Conservation (phyloP, 2,888 invertebrate genomes). For the Myopa testacea region DNA sequence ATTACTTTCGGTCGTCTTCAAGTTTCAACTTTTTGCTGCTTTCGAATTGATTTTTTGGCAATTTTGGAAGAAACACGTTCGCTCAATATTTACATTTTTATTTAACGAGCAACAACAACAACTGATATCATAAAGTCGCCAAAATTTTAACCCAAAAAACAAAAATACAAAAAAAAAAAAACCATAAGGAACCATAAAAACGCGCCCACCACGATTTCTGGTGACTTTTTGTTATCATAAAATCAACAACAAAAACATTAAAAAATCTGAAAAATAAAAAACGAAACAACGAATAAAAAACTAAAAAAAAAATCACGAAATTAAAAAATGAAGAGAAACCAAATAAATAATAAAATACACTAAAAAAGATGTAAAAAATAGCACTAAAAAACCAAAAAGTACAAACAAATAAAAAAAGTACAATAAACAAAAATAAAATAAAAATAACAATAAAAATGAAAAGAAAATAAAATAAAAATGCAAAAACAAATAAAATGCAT, state of each 20-base stretch:
- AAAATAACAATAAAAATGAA: no score
- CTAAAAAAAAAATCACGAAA: neutral
- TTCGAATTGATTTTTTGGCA: neutral
- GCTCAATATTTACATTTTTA: neutral
- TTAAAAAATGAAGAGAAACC: neutral
- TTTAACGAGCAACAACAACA: neutral
- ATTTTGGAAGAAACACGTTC: neutral
- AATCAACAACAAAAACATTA: neutral
- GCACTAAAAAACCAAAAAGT: neutral
- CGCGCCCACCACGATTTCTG: no score
- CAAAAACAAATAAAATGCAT: neutral
- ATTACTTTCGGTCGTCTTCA: no score
- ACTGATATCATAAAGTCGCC: no score
- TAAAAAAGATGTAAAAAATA: neutral
- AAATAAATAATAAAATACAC: neutral
- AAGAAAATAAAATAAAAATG: neutral
- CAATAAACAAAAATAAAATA: neutral
- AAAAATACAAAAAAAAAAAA: neutral
- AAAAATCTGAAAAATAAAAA: neutral
- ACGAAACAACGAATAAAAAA: neutral
- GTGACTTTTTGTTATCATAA: no score
- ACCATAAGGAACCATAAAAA: neutral
- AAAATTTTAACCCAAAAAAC: no score
- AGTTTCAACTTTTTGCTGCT: no score
- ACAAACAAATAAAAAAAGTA: neutral